Conservation (phyloP, 92 coral and sea anemone species). For the Plumapathes pennacea region DNA sequence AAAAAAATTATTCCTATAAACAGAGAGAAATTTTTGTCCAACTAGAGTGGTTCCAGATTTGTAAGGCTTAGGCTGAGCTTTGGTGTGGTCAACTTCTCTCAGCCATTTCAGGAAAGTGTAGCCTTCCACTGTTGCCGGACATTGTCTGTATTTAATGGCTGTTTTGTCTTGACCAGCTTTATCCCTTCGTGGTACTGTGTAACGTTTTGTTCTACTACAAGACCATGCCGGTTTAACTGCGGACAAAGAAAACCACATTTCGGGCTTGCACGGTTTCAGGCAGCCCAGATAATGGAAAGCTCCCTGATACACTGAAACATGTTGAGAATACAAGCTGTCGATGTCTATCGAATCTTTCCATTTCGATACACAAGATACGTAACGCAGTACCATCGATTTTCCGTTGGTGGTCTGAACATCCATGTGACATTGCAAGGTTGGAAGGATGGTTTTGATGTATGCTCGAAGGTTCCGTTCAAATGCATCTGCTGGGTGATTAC, state of each 20-base stretch:
- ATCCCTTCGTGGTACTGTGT: constrained; percentile 3
- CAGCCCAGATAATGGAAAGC: too few relatives aligned
- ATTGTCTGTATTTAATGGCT: background rate
- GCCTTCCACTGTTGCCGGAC: background rate
- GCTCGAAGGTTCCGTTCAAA: constrained; percentile 14
- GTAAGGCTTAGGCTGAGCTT: background rate
- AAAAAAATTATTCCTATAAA: too few relatives aligned
- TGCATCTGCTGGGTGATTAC: constrained; percentile 17
- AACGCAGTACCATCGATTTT: constrained; percentile 10
- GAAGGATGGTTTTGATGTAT: constrained; percentile 10
- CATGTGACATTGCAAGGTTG: constrained; percentile 24
- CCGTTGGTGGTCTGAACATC: constrained; percentile 30
- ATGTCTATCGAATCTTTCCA: constrained; percentile 7
- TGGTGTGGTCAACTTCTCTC: constrained; percentile 4
- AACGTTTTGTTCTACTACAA: constrained; percentile 2
- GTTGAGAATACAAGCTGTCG: constrained; percentile 3
- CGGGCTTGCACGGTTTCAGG: too few relatives aligned
- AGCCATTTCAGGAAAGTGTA: constrained; percentile 5
- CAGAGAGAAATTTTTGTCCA: constrained; percentile 2
- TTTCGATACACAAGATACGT: constrained; percentile 24
- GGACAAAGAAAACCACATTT: constrained; percentile 2
- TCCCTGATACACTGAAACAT: too few relatives aligned
- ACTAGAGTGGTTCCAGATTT: constrained; percentile 4
- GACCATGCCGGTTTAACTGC: constrained; percentile 11
- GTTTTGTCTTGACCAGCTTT: background rate